Base-by-base conservation (phyloP, 2,113 vertebrate species). In the Amblyornis subalaris region DNA sequence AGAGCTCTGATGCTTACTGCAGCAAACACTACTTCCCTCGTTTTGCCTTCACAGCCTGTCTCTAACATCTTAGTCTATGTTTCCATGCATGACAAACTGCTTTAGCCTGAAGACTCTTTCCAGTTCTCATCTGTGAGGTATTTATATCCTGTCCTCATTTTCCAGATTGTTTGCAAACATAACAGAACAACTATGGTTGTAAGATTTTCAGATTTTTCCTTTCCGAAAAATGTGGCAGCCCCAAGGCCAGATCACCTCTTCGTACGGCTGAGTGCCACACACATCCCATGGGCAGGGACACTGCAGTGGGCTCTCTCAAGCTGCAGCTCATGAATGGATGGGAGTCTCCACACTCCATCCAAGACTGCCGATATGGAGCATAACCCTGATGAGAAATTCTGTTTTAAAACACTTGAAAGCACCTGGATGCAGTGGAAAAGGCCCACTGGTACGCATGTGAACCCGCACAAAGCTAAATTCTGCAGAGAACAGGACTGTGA, bases 141-240 rank as follows among this genome's bases (percentile, higher is more conserved):
- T 97, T 98, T 97, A 95, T 96, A 97, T 96, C 96, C 91, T 96
- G 94, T 92, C 91, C 97, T 96, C 89, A 90, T 97, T 97, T 95
- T 96, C 90, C 96, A 93, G 95, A 89, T 94, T 95, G 91, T 61
- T 28, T 94, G 93, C 88, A 95, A 96, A 96, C 83, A 78, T 70
- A 94, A 92, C 76, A 91, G 93, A 93, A 87, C 71, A 87, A 96
- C 51, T 44, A 76, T 7, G 5, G 79, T 33, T 20, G 0, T 29
- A 54, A 84, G 65, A 67, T 81, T 62, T 76, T 87, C 60, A 67
- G 42, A 86, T 86, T 67, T 71, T 77, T 82, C 57, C 61, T 85
- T 45, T 72, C 66, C 57, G 58, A 75, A 78, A n/a, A 53, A 33
- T 24, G 3, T 44, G 51, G 71, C 60, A 58, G 53, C 36, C 77